phyloP scores from a whole-genome alignment of 2,113 vertebrate genomes.

The Saccopteryx leptura region DNA sequence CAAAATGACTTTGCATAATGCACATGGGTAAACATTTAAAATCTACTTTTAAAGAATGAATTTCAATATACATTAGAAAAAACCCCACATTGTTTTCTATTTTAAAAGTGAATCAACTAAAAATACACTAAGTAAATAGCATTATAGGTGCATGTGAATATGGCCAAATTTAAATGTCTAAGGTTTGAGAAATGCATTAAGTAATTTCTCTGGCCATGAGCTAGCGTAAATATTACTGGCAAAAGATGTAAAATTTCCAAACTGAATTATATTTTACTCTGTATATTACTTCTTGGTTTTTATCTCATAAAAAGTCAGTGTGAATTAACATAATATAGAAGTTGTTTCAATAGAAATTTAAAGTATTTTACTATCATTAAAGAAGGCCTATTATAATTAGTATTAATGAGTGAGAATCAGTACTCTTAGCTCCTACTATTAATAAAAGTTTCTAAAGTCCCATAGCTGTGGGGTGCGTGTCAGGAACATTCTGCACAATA shows the following conservation, averaged over 20 bases:
- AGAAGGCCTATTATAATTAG: background rate
- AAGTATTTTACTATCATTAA: constrained; percentile 19
- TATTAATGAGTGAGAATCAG: background rate
- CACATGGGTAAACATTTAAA: background rate
- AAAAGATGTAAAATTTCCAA: background rate
- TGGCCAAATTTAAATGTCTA: background rate
- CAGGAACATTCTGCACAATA: background rate
- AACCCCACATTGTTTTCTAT: background rate
- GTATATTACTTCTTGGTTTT: constrained; percentile 20
- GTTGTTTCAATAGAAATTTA: background rate
- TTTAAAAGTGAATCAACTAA: background rate
- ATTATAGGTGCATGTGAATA: background rate
- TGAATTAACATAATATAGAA: background rate
- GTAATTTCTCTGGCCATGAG: background rate
- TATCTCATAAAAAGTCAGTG: background rate
- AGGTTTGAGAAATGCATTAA: background rate
- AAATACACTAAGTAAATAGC: constrained; percentile 17
- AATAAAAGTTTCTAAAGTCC: background rate
- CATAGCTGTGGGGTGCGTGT: background rate
- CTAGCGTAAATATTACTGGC: background rate
- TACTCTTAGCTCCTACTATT: background rate
- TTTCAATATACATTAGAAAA: constrained; percentile 25
- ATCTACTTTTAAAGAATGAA: background rate
- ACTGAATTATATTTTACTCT: constrained; percentile 11
- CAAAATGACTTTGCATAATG: background rate